Conservation (phyloP, 1,140 invertebrate genomes). For the Aphis craccivora region DNA sequence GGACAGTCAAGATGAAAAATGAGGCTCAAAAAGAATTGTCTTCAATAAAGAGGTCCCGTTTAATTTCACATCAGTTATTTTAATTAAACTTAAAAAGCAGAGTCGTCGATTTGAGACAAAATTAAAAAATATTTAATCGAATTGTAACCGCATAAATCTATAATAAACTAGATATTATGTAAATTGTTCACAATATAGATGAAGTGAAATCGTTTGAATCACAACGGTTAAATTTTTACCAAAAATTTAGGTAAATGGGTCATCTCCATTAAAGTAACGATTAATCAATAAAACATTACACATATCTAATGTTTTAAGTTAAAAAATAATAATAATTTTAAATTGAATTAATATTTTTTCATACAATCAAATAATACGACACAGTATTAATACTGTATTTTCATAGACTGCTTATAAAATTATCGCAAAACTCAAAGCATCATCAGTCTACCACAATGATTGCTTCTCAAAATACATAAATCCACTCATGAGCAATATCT, state of each 20-base stretch:
- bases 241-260: neutral
- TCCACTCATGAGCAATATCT: neutral
- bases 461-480: neutral
- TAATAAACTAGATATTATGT: neutral
- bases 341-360: neutral
- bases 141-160: neutral
- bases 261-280: neutral
- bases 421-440: neutral
- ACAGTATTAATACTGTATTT: neutral
- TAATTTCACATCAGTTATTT: neutral
- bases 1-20: neutral
- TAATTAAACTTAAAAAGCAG: neutral
- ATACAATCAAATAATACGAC: neutral
- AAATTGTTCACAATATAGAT: neutral
- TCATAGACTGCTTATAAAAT: neutral
- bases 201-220: neutral
- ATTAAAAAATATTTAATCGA: neutral
- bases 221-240: neutral
- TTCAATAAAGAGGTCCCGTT: neutral
- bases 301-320: neutral
- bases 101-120: neutral
- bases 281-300: neutral
- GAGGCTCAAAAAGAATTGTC: neutral
- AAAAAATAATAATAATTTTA: neutral
- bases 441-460: neutral